Conservation (phyloP, 2,113 vertebrate genomes). For the Brienomyrus brachyistius region DNA sequence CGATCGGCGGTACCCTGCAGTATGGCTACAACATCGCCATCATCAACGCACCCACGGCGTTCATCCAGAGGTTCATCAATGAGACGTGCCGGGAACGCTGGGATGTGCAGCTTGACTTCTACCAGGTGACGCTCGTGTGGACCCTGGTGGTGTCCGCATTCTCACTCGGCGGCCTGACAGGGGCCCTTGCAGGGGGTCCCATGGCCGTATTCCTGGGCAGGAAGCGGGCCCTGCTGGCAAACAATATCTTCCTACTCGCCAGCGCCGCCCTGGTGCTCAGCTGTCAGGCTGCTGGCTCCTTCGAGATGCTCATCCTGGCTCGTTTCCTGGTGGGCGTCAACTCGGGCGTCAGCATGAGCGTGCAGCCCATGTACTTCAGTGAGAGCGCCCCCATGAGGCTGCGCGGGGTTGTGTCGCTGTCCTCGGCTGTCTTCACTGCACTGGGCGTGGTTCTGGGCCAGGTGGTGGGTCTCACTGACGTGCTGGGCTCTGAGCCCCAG, state of each 20-base stretch:
- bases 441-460: conserved; percentile 77
- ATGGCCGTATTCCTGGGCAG: conserved; percentile 72
- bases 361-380: conserved; percentile 87
- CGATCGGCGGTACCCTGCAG: conserved; percentile 84
- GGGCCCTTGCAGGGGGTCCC: conserved; percentile 72
- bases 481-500: conserved; percentile 66
- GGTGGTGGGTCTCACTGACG: conserved; percentile 70
- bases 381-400: conserved; percentile 77
- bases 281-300: conserved; percentile 61
- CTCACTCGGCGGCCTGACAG: conserved; percentile 70
- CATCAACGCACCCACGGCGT: conserved; percentile 74
- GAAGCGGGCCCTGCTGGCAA: conserved; percentile 74
- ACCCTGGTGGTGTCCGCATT: conserved; percentile 72
- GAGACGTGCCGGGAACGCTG: conserved; percentile 66
- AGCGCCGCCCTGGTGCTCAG: conserved; percentile 60
- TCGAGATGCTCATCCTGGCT: conserved; percentile 78
- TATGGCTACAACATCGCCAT: conserved; percentile 87
- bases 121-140: conserved; percentile 69
- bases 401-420: conserved; percentile 74
- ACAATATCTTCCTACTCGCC: conserved; percentile 66
- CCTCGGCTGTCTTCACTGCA: conserved; percentile 75
- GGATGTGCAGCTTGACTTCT: conserved; percentile 46
- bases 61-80: conserved; percentile 79
- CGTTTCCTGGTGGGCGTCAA: conserved; percentile 73
- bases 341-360: conserved; percentile 75